phyloP scores from a whole-genome alignment of 2,113 vertebrate genomes.

The Sula dactylatra region DNA sequence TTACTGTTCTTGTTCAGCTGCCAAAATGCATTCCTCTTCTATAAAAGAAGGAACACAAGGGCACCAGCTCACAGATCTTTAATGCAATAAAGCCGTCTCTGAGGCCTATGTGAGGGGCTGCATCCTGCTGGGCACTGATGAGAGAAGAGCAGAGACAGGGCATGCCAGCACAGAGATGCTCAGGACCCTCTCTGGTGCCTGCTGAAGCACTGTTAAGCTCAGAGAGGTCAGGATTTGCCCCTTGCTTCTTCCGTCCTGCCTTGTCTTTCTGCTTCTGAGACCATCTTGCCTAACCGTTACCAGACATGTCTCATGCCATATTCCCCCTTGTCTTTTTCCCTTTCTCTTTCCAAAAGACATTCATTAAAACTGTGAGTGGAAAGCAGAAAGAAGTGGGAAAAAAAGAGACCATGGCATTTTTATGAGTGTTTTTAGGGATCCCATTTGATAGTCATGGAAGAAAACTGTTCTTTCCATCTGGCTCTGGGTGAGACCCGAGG shows the following conservation, averaged over 20 bases:
- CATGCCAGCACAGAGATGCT: neutral
- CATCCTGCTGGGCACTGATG: neutral
- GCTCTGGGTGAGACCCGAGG: neutral
- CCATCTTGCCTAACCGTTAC: neutral
- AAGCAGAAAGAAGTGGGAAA: neutral
- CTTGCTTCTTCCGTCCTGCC: neutral
- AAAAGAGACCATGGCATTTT: neutral
- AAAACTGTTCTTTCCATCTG: neutral
- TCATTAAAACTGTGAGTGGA: neutral
- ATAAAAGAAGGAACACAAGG: neutral
- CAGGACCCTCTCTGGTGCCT: neutral
- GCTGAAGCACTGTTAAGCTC: neutral
- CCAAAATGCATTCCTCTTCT: slow-evolving; percentile 36
- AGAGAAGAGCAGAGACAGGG: neutral
- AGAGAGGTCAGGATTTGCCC: neutral
- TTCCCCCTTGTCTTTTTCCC: neutral
- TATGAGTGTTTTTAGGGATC: neutral
- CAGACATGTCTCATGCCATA: neutral
- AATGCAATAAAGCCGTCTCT: neutral
- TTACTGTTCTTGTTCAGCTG: slow-evolving; percentile 28
- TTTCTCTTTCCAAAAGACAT: neutral
- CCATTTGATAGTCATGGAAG: neutral
- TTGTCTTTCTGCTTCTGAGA: neutral
- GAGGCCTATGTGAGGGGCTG: neutral
- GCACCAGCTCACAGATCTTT: slow-evolving; percentile 8